Evolutionary conservation across 2,888 invertebrate genomes (phyloP).

Genomic region (Troilus luridus): DNA sequence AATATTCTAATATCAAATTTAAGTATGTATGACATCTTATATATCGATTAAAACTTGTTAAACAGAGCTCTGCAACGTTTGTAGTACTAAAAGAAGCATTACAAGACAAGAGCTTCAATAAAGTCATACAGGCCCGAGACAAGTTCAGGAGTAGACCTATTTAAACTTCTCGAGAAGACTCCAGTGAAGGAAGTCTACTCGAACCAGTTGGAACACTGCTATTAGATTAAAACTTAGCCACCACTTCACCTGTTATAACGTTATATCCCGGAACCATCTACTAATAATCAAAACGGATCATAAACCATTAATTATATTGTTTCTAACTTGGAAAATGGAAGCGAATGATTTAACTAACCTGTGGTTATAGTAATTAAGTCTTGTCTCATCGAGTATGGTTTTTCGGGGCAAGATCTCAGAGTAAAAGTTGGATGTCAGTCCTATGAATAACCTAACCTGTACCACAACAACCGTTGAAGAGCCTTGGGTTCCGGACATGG

Average conservation of each 20-base stretch:
- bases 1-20: too few relatives aligned
- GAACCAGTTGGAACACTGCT: neutral
- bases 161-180: neutral
- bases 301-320: constrained; percentile 1
- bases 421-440: too few relatives aligned
- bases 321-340: neutral
- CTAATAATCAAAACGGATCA: constrained; percentile 21
- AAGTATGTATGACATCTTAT: too few relatives aligned
- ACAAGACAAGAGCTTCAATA: too few relatives aligned
- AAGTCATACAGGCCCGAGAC: neutral
- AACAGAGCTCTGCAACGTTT: neutral
- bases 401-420: too few relatives aligned
- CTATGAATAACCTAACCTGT: too few relatives aligned
- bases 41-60: neutral
- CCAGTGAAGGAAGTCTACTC: neutral
- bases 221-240: constrained; percentile 18
- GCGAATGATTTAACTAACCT: neutral
- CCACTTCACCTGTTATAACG: neutral
- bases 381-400: neutral
- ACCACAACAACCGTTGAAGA: too few relatives aligned
- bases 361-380: neutral
- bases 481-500: too few relatives aligned
- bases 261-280: neutral
- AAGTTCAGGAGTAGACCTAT: neutral
- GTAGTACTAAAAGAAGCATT: neutral